phyloP scores from a whole-genome alignment of 2,797 vertebrate genomes.

The Lycodopsis pacificus region DNA sequence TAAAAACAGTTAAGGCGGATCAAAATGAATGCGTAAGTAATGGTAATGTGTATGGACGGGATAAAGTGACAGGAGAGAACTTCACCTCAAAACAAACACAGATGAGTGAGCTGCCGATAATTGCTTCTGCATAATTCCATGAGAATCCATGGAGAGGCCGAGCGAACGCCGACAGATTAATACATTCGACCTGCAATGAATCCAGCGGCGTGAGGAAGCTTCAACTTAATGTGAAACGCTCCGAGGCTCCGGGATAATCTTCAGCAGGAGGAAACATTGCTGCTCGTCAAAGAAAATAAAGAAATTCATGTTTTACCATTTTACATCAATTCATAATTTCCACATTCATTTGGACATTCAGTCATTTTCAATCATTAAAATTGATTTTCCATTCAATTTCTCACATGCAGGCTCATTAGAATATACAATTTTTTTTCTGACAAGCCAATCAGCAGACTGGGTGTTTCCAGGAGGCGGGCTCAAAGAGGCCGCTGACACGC shows the following conservation, averaged over 20 bases:
- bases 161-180: background rate
- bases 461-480: no score
- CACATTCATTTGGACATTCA: background rate
- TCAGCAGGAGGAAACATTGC: background rate
- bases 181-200: constrained; percentile 14
- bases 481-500: background rate
- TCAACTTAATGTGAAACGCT: background rate
- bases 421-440: no score
- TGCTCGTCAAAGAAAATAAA: constrained; percentile 8
- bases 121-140: constrained; percentile 19
- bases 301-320: background rate
- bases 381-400: background rate
- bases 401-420: no score
- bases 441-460: no score
- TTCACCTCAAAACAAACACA: constrained; percentile 23
- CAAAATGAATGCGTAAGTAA: background rate
- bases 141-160: constrained; percentile 22
- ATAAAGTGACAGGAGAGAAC: constrained; percentile 27
- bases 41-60: constrained; percentile 37
- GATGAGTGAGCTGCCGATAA: constrained; percentile 35
- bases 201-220: background rate
- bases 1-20: background rate
- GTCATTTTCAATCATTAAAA: background rate
- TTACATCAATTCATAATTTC: background rate
- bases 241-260: constrained; percentile 8